These are phyloP conservation scores for Lithophane semibrunnea DNA, from an alignment of 2,888 invertebrate genomes.

Conservation along the genomic window DNA sequence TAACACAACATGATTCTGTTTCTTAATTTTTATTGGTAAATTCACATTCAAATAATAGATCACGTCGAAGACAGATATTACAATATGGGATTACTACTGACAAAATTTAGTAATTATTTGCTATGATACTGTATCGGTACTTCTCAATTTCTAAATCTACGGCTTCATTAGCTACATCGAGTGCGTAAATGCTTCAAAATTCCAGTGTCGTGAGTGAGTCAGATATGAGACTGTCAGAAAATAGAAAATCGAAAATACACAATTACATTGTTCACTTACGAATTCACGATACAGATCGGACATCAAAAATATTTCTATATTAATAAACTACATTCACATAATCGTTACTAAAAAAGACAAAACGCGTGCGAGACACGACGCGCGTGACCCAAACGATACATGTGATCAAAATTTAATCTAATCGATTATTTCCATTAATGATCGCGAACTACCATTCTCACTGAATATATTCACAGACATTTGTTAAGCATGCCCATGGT, in stretches of 20 bases:
- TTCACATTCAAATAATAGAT: constrained; percentile 90
- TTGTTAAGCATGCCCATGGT: constrained; percentile 67
- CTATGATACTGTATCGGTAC: constrained; percentile 89
- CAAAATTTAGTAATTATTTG: constrained; percentile 85
- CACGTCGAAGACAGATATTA: constrained; percentile 89
- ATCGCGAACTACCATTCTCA: constrained; percentile 70
- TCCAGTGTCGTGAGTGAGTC: constrained; percentile 82
- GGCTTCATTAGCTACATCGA: constrained; percentile 85
- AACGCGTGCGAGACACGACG: constrained; percentile 78
- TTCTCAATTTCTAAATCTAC: constrained; percentile 88
- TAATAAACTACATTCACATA: constrained; percentile 86
- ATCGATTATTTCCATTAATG: constrained; percentile 74
- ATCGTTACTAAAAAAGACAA: constrained; percentile 81
- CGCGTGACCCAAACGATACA: constrained; percentile 75
- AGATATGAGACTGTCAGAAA: constrained; percentile 82
- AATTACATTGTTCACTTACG: constrained; percentile 83
- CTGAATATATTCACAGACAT: constrained; percentile 70
- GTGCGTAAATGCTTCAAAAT: constrained; percentile 89
- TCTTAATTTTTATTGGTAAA: constrained; percentile 90
- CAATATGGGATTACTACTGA: constrained; percentile 87
- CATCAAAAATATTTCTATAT: constrained; percentile 89
- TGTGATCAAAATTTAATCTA: constrained; percentile 79
- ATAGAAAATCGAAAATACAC: constrained; percentile 85
- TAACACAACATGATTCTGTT: constrained; percentile 73
- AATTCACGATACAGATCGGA: constrained; percentile 88